Percentiles rank a stretch among this genome's conserved stretches.
Conservation (phyloP, 2,113 vertebrate species). For the Herpetotheres cachinnans region DNA sequence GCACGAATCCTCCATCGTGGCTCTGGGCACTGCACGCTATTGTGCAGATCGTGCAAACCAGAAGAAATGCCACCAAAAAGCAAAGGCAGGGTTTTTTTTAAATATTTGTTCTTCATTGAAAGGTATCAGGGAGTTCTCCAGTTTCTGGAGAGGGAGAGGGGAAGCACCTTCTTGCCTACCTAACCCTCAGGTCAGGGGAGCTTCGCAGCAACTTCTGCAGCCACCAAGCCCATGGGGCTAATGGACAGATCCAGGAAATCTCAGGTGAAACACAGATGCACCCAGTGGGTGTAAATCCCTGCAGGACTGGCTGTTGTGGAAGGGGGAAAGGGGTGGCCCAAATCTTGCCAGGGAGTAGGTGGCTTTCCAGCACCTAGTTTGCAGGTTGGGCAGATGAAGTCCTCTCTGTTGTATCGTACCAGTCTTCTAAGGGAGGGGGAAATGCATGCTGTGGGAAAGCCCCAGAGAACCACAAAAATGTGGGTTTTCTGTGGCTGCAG, state of each 20-base stretch:
- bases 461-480: not conserved
- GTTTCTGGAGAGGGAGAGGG: not conserved
- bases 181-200: not conserved
- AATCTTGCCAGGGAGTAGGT: not conserved
- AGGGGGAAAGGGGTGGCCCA: not conserved
- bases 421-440: not conserved
- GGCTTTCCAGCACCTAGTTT: not conserved
- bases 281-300: not conserved
- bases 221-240: not conserved
- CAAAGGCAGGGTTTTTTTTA: not conserved
- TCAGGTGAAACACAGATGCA: not conserved
- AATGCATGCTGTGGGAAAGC: not conserved
- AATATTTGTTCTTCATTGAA: not conserved
- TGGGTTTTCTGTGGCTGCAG: not conserved
- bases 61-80: not conserved
- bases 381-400: not conserved
- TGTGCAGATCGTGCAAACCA: not conserved
- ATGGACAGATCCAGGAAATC: not conserved
- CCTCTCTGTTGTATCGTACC: not conserved
- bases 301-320: not conserved
- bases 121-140: not conserved
- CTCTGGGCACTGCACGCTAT: not conserved
- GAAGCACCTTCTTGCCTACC: not conserved
- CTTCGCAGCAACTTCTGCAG: not conserved
- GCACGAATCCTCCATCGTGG: fast-evolving